Conservation (phyloP, 2,888 invertebrate species). For the Caenorhabditis angaria region DNA sequence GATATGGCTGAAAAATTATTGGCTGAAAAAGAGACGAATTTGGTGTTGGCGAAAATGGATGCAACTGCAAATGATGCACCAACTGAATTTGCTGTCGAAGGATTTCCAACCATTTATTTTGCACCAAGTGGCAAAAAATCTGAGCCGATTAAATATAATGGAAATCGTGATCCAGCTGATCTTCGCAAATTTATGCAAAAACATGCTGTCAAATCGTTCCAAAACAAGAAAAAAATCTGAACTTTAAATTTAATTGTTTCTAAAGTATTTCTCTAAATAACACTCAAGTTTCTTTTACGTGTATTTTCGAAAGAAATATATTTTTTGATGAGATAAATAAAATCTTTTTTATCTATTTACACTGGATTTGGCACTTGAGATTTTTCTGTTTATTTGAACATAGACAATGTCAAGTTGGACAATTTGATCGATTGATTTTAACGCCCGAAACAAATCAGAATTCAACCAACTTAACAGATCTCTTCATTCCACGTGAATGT, state of each 20-base stretch:
- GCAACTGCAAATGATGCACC: constrained; percentile 76
- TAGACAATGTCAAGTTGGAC: no score
- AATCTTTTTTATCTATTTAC: no score
- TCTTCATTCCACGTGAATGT: no score
- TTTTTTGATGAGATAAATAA: not conserved
- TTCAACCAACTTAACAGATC: no score
- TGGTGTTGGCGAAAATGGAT: constrained; percentile 76
- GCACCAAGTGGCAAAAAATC: constrained; percentile 73
- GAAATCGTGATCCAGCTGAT: constrained; percentile 69
- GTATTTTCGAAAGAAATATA: not conserved
- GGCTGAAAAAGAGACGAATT: constrained; percentile 62
- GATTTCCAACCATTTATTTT: constrained; percentile 76
- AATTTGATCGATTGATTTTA: no score
- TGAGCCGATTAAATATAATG: constrained; percentile 65
- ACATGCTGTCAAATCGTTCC: constrained; percentile 69
- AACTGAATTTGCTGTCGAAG: constrained; percentile 74
- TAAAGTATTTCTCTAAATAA: not conserved
- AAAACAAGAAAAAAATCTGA: constrained; percentile 61
- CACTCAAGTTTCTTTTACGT: constrained; percentile 7
- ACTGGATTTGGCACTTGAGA: no score
- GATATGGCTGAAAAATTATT: constrained; percentile 66
- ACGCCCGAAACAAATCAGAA: no score
- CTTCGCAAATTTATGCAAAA: constrained; percentile 68
- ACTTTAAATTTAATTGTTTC: constrained; percentile 45
- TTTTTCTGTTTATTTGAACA: no score